Conservation (phyloP, 2,113 vertebrate species). For the Ammodytes dubius region DNA sequence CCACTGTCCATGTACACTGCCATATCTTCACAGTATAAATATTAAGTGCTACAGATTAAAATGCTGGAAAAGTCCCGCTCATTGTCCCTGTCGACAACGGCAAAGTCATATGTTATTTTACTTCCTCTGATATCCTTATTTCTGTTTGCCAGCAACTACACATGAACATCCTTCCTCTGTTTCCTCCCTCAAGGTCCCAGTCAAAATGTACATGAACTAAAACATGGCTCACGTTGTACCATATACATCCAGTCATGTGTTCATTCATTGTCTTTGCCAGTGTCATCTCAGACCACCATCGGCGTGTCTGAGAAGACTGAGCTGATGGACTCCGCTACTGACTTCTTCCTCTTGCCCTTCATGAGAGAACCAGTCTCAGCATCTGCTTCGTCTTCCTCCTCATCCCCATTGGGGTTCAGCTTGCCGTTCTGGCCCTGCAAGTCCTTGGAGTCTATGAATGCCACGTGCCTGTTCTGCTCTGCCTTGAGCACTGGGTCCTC, state of each 20-base stretch:
- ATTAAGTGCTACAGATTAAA: slow-evolving; percentile 88
- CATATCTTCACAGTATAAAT: slow-evolving; percentile 87
- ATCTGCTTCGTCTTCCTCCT: slow-evolving; percentile 72
- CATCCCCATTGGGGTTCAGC: slow-evolving; percentile 87
- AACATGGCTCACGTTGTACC: slow-evolving; percentile 51
- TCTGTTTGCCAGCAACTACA: slow-evolving; percentile 34
- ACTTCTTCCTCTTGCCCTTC: slow-evolving; percentile 92
- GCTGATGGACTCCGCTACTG: slow-evolving; percentile 95
- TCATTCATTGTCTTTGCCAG: slow-evolving; percentile 8
- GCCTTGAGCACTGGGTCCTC: slow-evolving; percentile 83
- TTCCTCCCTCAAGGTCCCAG: slow-evolving; percentile 37
- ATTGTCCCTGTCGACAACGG: slow-evolving; percentile 65
- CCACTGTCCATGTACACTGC: slow-evolving; percentile 52
- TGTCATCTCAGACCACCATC: slow-evolving; percentile 91
- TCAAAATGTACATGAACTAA: slow-evolving; percentile 64
- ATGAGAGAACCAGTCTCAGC: slow-evolving; percentile 78
- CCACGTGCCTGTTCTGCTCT: slow-evolving; percentile 85
- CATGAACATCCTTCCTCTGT: slow-evolving; percentile 17
- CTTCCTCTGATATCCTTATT: slow-evolving; percentile 60
- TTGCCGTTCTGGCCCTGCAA: slow-evolving; percentile 92
- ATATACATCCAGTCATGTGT: slow-evolving; percentile 46
- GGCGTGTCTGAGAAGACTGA: slow-evolving; percentile 98
- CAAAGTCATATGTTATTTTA: slow-evolving; percentile 57
- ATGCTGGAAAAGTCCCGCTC: slow-evolving; percentile 85
- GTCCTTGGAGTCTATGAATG: slow-evolving; percentile 88